Conservation (phyloP, 2,888 invertebrate species). For the Macrosiphum euphorbiae region DNA sequence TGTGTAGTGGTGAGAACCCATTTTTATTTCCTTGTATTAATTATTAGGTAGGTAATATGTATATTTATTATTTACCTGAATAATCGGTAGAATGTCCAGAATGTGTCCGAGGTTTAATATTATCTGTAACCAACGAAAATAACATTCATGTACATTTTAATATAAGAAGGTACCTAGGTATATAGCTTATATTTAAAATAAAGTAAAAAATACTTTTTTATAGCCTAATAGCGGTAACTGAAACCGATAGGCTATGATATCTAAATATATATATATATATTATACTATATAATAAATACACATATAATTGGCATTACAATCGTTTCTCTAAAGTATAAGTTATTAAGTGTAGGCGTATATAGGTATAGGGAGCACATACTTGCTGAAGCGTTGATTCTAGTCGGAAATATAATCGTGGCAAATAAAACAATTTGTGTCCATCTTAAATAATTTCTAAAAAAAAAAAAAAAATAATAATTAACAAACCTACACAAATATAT, state of each 20-base stretch:
- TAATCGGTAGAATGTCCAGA: conserved; percentile 20
- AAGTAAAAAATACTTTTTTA: neutral
- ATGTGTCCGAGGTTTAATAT: neutral
- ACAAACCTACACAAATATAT: conserved; percentile 16
- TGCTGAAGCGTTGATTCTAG: neutral
- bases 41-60: too few relatives aligned
- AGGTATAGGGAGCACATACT: conserved; percentile 26
- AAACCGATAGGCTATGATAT: neutral
- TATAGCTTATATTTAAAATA: neutral
- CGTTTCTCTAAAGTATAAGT: neutral
- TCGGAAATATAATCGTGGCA: conserved; percentile 24
- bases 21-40: too few relatives aligned
- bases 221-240: neutral
- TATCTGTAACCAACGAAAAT: conserved; percentile 30
- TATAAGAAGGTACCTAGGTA: too few relatives aligned
- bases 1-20: too few relatives aligned
- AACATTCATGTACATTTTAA: neutral
- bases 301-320: neutral
- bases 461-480: conserved; percentile 19
- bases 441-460: conserved; percentile 37
- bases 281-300: neutral
- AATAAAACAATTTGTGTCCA: conserved; percentile 43
- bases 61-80: conserved; percentile 29
- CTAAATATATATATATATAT: neutral
- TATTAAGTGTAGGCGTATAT: neutral